phyloP scores from a whole-genome alignment of 2,888 invertebrate genomes.

The Sericinus montela region DNA sequence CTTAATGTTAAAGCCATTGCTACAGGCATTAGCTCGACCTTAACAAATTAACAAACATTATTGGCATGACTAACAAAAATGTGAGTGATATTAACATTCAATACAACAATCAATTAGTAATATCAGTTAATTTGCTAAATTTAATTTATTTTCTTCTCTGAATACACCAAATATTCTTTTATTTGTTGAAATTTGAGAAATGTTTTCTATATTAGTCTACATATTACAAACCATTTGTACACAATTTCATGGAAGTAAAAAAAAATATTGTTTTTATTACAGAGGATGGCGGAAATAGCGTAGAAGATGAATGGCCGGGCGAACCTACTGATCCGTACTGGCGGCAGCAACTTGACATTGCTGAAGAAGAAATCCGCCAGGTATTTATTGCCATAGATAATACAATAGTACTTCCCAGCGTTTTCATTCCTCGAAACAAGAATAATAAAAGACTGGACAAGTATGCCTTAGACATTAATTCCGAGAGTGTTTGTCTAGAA shows the following conservation, averaged over 20 bases:
- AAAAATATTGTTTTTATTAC: conserved; percentile 23
- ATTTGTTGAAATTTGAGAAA: too few relatives aligned
- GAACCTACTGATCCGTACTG: conserved; percentile 79
- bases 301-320: conserved; percentile 71
- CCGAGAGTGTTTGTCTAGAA: too few relatives aligned
- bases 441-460: too few relatives aligned
- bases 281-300: conserved; percentile 69
- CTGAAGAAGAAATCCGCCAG: conserved; percentile 72
- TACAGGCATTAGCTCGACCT: conserved; percentile 14
- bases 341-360: conserved; percentile 67
- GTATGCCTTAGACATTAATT: too few relatives aligned
- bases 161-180: too few relatives aligned
- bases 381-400: conserved; percentile 46
- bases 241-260: neutral
- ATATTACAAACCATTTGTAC: too few relatives aligned
- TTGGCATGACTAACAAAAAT: conserved; percentile 59
- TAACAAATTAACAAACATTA: conserved; percentile 46
- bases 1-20: conserved; percentile 23
- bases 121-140: too few relatives aligned
- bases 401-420: too few relatives aligned
- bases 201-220: too few relatives aligned
- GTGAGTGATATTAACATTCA: conserved; percentile 50
- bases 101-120: too few relatives aligned
- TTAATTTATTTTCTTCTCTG: neutral
- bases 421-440: too few relatives aligned